These are phyloP conservation scores for Monopis laevigella DNA, from an alignment of 2,888 invertebrate genomes.

Conservation along the genomic window DNA sequence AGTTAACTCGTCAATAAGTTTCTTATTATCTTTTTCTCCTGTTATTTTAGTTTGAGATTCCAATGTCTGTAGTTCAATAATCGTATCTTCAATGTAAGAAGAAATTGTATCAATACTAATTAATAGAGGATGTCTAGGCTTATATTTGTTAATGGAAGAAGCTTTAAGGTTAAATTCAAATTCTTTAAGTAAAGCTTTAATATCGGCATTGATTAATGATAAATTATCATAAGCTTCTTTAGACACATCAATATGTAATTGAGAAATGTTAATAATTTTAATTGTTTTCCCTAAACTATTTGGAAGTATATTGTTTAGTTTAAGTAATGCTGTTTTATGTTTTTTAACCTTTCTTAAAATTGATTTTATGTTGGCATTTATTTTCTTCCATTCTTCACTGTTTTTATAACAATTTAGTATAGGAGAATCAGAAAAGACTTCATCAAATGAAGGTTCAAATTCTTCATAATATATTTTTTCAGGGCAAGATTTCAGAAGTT, in stretches of 20 bases:
- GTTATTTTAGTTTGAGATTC: constrained; percentile 27
- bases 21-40: constrained; percentile 28
- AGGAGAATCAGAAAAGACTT: constrained; percentile 39
- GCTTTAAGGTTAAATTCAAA: constrained; percentile 38
- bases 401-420: constrained; percentile 45
- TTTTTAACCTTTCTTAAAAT: constrained; percentile 39
- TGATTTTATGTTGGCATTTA: constrained; percentile 37
- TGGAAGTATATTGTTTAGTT: constrained; percentile 34
- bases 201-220: constrained; percentile 29
- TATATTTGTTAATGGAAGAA: constrained; percentile 22
- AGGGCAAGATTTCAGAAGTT: constrained; percentile 69
- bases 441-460: constrained; percentile 44
- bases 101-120: constrained; percentile 34
- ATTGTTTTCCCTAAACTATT: constrained; percentile 31
- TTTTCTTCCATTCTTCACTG: constrained; percentile 43
- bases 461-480: constrained; percentile 29
- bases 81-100: constrained; percentile 31
- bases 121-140: constrained; percentile 40
- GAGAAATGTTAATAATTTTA: constrained; percentile 31
- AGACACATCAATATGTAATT: constrained; percentile 40
- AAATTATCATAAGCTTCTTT: constrained; percentile 37
- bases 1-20: constrained; percentile 23
- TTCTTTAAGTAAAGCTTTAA: constrained; percentile 32
- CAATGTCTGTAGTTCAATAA: constrained; percentile 28
- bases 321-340: constrained; percentile 41